Evolutionary conservation across 2,888 invertebrate species (phyloP).

Genomic region (Athripsodes cinereus): DNA sequence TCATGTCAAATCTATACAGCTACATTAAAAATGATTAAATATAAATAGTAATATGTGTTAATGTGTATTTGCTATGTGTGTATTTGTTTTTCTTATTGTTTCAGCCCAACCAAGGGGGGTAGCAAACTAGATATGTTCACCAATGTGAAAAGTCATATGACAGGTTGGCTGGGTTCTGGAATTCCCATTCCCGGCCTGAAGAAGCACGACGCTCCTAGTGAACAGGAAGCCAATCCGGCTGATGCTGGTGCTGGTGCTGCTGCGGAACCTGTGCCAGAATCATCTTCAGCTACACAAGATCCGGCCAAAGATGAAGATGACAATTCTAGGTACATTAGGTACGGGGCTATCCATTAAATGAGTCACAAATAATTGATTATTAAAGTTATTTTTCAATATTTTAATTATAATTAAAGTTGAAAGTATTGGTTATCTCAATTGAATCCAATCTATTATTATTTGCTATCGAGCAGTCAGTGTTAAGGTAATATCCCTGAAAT

Average conservation of each 20-base stretch:
- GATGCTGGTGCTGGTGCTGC: too few relatives aligned
- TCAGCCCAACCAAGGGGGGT: conserved; percentile 65
- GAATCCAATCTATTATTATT: too few relatives aligned
- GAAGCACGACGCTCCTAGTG: conserved; percentile 52
- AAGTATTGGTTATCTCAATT: not conserved
- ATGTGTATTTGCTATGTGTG: too few relatives aligned
- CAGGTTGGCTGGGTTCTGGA: conserved; percentile 77
- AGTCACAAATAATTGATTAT: conserved; percentile 18
- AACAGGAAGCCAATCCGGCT: conserved; percentile 37
- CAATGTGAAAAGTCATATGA: conserved; percentile 80
- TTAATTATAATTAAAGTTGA: not conserved
- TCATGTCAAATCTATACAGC: too few relatives aligned
- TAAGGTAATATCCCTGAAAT: too few relatives aligned
- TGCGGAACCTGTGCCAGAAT: conserved; percentile 41
- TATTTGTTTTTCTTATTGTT: conserved; percentile 22
- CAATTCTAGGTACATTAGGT: conserved; percentile 79
- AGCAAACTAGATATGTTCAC: conserved; percentile 77
- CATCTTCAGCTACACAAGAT: conserved; percentile 38
- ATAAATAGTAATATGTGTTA: too few relatives aligned
- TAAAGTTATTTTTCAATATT: not conserved
- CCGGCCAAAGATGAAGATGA: conserved; percentile 72
- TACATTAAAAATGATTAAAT: too few relatives aligned
- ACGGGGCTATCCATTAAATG: conserved; percentile 56
- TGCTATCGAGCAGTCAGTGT: too few relatives aligned
- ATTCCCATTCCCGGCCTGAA: conserved; percentile 70